Evolutionary conservation across 2,888 invertebrate species (phyloP), one percentile per base, ranked within the genome.

Genomic region (Cerceris rybyensis): DNA sequence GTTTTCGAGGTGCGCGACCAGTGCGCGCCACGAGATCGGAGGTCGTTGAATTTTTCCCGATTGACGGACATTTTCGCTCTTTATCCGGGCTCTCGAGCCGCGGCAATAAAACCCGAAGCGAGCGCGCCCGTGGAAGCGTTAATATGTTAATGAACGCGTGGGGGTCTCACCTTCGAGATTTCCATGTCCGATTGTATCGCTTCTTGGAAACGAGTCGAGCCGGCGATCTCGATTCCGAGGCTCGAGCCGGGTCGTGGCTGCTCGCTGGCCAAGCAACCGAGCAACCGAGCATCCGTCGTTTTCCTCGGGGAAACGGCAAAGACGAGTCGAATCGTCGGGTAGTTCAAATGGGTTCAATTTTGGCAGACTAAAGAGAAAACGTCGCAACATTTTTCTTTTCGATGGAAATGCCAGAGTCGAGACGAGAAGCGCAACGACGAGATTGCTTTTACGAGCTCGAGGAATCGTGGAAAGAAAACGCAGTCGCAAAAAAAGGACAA

Each of bases 121-220:
- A 77, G 60, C 69, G 50, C 70, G 76, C 67, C 83, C 70, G 81
- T 84, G 81, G 86, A 84, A 78, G 81, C 81, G 80, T 86, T 83
- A 87, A 86, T 87, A 86, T 87, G 84, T 84, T 87, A 88, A 89
- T 87, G 88, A 86, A 78, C 73, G 85, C 83, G 83, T 88, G 80
- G 86, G 85, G 76, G 84, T 71, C 72, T 84, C 72, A 75, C 81
- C 81, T 80, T 78, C 75, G 69, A 86, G 85, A 81, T 87, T 84
- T 87, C 86, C 83, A 83, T 85, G 78, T 74, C 77, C 74, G 84
- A 85, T 86, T 81, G 78, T 81, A 83, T 86, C 75, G 80, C 78
- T 84, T 86, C 85, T 82, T 76, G 83, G 82, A 83, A 88, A 87
- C 70, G 50, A 66, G 74, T 57, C 67, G 75, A 68, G 63, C 28